A percentile compares a stretch with the other conserved stretches of the same genome.
phyloP scores from a whole-genome alignment of 2,888 invertebrate genomes.

The Drosophila kanekoi region DNA sequence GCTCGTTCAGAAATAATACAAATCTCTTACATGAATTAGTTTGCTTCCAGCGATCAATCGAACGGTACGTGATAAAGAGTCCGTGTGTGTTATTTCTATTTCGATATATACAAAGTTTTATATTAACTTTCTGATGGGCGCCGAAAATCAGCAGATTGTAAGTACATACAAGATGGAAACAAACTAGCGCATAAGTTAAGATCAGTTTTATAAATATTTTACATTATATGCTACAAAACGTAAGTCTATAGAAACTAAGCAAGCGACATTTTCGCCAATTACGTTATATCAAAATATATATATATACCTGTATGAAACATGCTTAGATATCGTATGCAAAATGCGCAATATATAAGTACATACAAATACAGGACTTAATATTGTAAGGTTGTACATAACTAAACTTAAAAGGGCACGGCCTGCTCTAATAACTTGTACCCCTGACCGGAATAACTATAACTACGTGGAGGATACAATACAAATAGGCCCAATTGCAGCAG shows the following conservation, averaged over 20 bases:
- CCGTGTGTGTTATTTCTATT: slow-evolving; percentile 3
- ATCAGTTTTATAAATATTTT: slow-evolving; percentile 38
- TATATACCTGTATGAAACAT: slow-evolving; percentile 58
- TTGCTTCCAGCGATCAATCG: slow-evolving; percentile 23
- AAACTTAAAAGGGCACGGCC: slow-evolving; percentile 66
- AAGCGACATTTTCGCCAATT: slow-evolving; percentile 40
- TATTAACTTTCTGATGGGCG: slow-evolving; percentile 40
- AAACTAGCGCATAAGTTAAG: neutral
- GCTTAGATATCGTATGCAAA: slow-evolving; percentile 54
- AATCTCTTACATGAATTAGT: slow-evolving; percentile 35
- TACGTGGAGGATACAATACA: slow-evolving; percentile 88
- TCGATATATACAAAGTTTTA: slow-evolving; percentile 6
- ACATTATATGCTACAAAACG: slow-evolving; percentile 49
- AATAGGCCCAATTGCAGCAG: slow-evolving; percentile 90
- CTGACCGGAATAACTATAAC: slow-evolving; percentile 83
- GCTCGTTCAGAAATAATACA: neutral
- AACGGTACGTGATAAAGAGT: slow-evolving; percentile 19
- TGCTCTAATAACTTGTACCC: slow-evolving; percentile 83
- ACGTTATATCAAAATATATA: slow-evolving; percentile 61
- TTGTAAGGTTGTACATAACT: slow-evolving; percentile 5
- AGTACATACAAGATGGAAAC: slow-evolving; percentile 37
- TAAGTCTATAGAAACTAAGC: slow-evolving; percentile 62
- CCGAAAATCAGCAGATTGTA: slow-evolving; percentile 39
- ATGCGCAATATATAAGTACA: slow-evolving; percentile 57
- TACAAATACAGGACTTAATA: slow-evolving; percentile 43